A percentile compares a stretch with the other conserved stretches of the same genome.
Evolutionary conservation across 1,140 invertebrate genomes (phyloP).

Genomic region (Drosophila saltans): DNA sequence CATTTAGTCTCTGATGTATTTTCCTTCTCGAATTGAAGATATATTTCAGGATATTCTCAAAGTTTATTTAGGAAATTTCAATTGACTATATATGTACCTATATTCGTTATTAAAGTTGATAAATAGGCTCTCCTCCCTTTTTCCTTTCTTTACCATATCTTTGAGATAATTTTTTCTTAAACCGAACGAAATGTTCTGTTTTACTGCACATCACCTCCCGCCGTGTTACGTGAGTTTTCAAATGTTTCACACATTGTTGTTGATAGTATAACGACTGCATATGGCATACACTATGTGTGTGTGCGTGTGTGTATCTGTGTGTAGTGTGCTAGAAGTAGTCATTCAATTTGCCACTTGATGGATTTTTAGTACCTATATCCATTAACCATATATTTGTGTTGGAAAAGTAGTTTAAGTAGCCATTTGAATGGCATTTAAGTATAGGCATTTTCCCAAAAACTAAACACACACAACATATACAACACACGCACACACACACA

Average conservation of each 20-base stretch:
- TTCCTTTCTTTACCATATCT: neutral
- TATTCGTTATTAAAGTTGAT: no score
- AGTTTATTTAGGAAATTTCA: no score
- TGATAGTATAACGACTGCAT: neutral
- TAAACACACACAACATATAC: constrained; percentile 20
- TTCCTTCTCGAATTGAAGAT: no score
- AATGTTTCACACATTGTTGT: constrained; percentile 7
- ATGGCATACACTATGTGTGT: constrained; percentile 17
- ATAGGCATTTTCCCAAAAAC: constrained; percentile 51
- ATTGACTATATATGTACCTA: no score
- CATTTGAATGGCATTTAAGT: constrained; percentile 70
- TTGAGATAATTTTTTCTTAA: neutral
- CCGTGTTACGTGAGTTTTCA: neutral
- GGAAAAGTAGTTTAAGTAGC: constrained; percentile 72
- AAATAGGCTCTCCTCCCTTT: no score
- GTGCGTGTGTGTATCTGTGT: constrained; percentile 12
- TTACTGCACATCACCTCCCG: neutral
- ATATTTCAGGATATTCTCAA: no score
- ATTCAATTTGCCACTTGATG: constrained; percentile 65
- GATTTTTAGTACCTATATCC: constrained; percentile 67
- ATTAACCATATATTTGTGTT: constrained; percentile 45
- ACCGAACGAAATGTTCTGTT: no score
- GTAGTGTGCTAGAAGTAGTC: constrained; percentile 28
- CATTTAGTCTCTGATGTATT: no score
- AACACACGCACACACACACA: neutral